Evolutionary conservation across 2,888 invertebrate genomes (phyloP).

Genomic region (Pseudoips prasinana): DNA sequence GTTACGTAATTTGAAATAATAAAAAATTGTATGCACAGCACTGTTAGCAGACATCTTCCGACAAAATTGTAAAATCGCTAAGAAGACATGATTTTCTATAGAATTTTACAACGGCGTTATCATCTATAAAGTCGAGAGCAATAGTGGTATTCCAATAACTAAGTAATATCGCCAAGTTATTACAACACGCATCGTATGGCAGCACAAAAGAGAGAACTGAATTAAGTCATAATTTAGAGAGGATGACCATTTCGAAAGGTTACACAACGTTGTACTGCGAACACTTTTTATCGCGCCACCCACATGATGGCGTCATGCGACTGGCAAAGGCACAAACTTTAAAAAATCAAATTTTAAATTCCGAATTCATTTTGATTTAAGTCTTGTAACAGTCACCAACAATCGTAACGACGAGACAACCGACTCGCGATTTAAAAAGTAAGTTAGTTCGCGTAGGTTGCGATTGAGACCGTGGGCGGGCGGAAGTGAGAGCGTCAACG

Average conservation of each 20-base stretch:
- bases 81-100: constrained; percentile 7
- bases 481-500: constrained; percentile 78
- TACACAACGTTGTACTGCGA: constrained; percentile 52
- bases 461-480: constrained; percentile 70
- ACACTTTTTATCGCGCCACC: constrained; percentile 68
- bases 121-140: constrained; percentile 32
- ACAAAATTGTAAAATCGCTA: constrained; percentile 1
- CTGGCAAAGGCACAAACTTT: constrained; percentile 38
- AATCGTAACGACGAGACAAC: constrained; percentile 62
- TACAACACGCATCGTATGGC: constrained; percentile 54
- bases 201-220: constrained; percentile 62
- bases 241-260: constrained; percentile 67
- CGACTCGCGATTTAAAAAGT: constrained; percentile 67
- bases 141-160: constrained; percentile 41
- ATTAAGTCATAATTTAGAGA: constrained; percentile 78
- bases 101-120: constrained; percentile 22
- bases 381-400: constrained; percentile 40
- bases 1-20: no score
- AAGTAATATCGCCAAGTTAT: constrained; percentile 56
- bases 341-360: constrained; percentile 38
- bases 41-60: not conserved
- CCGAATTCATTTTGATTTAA: constrained; percentile 33
- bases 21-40: not conserved
- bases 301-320: constrained; percentile 68
- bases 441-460: constrained; percentile 70